Evolutionary conservation across 2,888 invertebrate genomes (phyloP).

Genomic region (Apoda limacodes): DNA sequence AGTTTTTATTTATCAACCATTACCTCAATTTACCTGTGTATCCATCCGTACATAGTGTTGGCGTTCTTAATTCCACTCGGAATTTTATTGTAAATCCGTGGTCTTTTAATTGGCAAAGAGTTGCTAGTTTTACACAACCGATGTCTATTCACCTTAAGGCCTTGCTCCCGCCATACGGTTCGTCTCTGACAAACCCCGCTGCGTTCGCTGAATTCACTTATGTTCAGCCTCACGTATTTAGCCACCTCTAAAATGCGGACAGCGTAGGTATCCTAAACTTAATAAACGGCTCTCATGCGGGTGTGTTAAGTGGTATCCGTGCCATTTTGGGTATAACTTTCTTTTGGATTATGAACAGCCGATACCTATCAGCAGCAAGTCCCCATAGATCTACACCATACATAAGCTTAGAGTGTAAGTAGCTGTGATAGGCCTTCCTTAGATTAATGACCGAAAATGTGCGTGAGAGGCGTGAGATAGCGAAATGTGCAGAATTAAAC

Average conservation of each 20-base stretch:
- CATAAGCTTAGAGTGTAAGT: slow-evolving; percentile 3
- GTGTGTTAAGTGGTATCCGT: background rate
- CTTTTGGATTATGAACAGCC: slow-evolving; percentile 6
- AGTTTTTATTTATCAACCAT: too few species aligned
- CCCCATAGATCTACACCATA: slow-evolving; percentile 7
- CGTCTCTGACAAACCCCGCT: too few species aligned
- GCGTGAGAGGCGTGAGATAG: slow-evolving; percentile 1
- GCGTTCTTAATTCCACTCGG: too few species aligned
- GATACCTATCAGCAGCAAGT: slow-evolving; percentile 2
- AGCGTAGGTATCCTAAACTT: background rate
- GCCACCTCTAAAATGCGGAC: slow-evolving; percentile 1
- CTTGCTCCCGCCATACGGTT: too few species aligned
- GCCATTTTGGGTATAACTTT: background rate
- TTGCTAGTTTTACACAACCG: too few species aligned
- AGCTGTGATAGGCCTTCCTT: slow-evolving; percentile 1
- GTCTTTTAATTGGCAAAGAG: too few species aligned
- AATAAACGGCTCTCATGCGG: background rate
- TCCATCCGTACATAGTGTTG: too few species aligned
- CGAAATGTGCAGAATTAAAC: slow-evolving; percentile 6
- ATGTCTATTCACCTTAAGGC: too few species aligned
- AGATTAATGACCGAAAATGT: slow-evolving; percentile 1
- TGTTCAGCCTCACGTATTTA: slow-evolving; percentile 1
- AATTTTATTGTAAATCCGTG: too few species aligned
- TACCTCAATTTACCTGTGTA: too few species aligned
- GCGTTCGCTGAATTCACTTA: slow-evolving; percentile 1